These are phyloP conservation scores for Plecotus auritus DNA, from an alignment of 2,113 vertebrate genomes.

Conservation along the genomic window DNA sequence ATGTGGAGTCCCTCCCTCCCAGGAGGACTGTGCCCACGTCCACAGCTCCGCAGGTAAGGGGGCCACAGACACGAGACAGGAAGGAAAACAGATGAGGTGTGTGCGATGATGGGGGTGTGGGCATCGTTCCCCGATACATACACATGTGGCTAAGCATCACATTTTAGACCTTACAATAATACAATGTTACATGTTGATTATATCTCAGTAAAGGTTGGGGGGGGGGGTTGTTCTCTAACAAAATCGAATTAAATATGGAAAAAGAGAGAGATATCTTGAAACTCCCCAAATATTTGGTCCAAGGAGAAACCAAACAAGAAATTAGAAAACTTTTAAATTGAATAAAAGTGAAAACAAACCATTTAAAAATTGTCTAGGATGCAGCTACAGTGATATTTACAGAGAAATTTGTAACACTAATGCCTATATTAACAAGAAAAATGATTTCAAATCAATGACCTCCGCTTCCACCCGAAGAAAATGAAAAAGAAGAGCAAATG, in stretches of 20 bases:
- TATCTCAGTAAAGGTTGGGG: background rate
- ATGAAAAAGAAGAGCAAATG: background rate
- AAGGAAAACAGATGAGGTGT: background rate
- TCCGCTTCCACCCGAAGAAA: background rate
- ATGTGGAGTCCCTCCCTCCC: conserved; percentile 1
- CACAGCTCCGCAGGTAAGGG: background rate
- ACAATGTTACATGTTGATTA: background rate
- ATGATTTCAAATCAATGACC: background rate
- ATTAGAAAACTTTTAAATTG: background rate
- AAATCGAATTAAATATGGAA: background rate
- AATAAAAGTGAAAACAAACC: background rate
- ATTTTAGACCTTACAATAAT: background rate
- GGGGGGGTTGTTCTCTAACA: background rate
- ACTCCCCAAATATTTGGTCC: background rate
- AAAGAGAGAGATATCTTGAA: background rate
- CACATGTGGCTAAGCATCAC: background rate
- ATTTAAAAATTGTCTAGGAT: background rate
- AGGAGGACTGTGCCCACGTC: background rate
- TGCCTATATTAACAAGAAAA: background rate
- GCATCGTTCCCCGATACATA: background rate
- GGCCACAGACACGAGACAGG: background rate
- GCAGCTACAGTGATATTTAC: background rate
- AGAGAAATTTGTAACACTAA: background rate
- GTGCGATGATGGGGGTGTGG: background rate
- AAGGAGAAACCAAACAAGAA: background rate